Conservation (phyloP, 1,140 invertebrate species). For the Bombus ignitus region DNA sequence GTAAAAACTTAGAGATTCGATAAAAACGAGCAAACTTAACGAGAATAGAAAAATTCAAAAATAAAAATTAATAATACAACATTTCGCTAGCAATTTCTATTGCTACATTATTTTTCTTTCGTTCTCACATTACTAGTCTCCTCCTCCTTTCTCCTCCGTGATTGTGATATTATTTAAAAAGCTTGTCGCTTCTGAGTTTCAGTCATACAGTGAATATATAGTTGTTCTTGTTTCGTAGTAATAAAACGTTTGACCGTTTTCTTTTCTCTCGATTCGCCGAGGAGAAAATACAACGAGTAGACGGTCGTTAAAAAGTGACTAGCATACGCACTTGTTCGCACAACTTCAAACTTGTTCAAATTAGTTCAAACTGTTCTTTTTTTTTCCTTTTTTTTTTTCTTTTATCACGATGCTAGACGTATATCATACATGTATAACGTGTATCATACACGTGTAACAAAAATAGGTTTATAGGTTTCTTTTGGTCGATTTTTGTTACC, state of each 20-base stretch:
- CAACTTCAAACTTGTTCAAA: slow-evolving; percentile 31
- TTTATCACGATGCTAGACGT: slow-evolving; percentile 59
- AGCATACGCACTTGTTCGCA: slow-evolving; percentile 59
- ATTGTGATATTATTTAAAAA: slow-evolving; percentile 69
- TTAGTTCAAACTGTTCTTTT: slow-evolving; percentile 37
- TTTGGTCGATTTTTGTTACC: slow-evolving; percentile 54
- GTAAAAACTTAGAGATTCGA: not conserved
- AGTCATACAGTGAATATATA: slow-evolving; percentile 48
- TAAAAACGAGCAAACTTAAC: not conserved
- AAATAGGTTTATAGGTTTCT: slow-evolving; percentile 61
- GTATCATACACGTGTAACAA: slow-evolving; percentile 62
- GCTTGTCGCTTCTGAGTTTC: slow-evolving; percentile 44
- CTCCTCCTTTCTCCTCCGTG: slow-evolving; percentile 49
- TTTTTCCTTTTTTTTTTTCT: not conserved
- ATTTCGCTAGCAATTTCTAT: not conserved
- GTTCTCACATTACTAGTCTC: slow-evolving; percentile 32
- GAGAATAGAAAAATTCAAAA: not conserved
- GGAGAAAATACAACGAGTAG: slow-evolving; percentile 13
- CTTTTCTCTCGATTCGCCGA: slow-evolving; percentile 14
- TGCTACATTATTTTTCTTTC: not conserved
- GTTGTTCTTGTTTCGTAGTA: slow-evolving; percentile 35
- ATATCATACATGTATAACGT: slow-evolving; percentile 61
- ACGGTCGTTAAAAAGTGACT: slow-evolving; percentile 59
- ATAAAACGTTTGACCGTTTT: slow-evolving; percentile 40
- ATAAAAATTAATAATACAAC: not conserved